Conservation (phyloP, 1,140 invertebrate genomes). For the Ectropis grisescens region DNA sequence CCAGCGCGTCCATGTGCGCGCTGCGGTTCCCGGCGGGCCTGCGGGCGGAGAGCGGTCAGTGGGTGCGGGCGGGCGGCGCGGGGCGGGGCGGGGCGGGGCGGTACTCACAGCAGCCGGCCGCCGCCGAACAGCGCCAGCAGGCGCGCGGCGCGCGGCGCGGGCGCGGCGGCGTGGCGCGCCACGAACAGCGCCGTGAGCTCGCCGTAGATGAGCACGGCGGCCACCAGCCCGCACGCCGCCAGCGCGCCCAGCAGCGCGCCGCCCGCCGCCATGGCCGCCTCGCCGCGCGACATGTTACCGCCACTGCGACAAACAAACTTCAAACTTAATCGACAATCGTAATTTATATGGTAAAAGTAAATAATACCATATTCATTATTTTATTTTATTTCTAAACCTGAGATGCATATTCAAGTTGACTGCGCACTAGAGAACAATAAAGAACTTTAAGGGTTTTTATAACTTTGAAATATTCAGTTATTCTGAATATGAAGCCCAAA, state of each 20-base stretch:
- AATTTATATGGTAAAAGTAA: no score
- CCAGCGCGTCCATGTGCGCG: constrained; percentile 72
- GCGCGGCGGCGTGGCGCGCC: constrained; percentile 45
- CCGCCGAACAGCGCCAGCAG: constrained; percentile 64
- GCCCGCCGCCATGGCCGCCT: constrained; percentile 22
- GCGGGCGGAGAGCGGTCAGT: neutral
- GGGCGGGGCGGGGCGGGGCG: no score
- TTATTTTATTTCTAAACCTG: no score
- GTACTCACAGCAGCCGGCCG: constrained; percentile 70
- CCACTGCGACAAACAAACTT: constrained; percentile 37
- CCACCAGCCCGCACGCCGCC: constrained; percentile 65
- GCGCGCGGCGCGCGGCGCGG: constrained; percentile 40
- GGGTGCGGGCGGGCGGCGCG: no score
- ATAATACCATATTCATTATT: no score
- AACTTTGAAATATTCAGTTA: no score
- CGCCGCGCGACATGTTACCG: constrained; percentile 40
- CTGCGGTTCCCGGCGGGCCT: constrained; percentile 61
- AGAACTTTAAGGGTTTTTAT: no score
- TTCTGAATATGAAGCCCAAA: no score
- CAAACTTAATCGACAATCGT: no score
- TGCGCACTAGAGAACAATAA: no score
- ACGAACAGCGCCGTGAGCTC: constrained; percentile 77
- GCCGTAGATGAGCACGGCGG: constrained; percentile 81
- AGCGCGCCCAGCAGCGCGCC: constrained; percentile 26
- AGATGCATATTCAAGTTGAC: no score